These are phyloP conservation scores for Apus apus DNA, from an alignment of 2,113 vertebrate genomes.

Conservation along the genomic window DNA sequence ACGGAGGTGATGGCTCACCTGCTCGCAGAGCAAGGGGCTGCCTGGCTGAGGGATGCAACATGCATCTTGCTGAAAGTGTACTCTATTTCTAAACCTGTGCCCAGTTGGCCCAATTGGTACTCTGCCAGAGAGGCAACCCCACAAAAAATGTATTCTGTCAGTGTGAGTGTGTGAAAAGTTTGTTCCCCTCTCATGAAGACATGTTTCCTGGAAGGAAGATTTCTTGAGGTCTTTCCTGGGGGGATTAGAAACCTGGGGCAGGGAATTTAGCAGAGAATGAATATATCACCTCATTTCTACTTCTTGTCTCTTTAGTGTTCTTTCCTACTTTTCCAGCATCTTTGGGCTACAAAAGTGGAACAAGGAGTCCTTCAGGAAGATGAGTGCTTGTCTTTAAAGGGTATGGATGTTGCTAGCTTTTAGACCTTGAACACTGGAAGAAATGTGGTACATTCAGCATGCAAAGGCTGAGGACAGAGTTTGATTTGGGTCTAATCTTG, in stretches of 20 bases:
- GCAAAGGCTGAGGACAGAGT: not conserved
- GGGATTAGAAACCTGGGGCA: not conserved
- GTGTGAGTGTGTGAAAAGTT: not conserved
- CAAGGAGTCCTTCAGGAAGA: not conserved
- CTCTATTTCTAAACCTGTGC: not conserved
- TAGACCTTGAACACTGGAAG: not conserved
- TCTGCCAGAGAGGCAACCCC: not conserved
- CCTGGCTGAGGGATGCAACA: not conserved
- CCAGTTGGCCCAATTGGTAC: not conserved
- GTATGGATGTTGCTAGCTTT: not conserved
- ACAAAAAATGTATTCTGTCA: not conserved
- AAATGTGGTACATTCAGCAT: not conserved
- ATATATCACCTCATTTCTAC: not conserved
- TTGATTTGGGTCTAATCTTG: not conserved
- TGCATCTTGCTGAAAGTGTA: not conserved
- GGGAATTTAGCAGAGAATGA: not conserved
- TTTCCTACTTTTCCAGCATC: not conserved
- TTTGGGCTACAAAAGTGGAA: not conserved
- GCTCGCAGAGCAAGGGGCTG: constrained; percentile 1
- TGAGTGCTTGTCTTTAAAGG: not conserved
- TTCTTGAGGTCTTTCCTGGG: not conserved
- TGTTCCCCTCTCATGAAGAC: not conserved
- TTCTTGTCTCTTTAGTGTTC: not conserved
- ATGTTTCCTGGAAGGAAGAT: not conserved
- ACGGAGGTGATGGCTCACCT: constrained; percentile 4